Evolutionary conservation across 2,113 vertebrate species (phyloP).

Genomic region (Periophthalmodon schlosseri): DNA sequence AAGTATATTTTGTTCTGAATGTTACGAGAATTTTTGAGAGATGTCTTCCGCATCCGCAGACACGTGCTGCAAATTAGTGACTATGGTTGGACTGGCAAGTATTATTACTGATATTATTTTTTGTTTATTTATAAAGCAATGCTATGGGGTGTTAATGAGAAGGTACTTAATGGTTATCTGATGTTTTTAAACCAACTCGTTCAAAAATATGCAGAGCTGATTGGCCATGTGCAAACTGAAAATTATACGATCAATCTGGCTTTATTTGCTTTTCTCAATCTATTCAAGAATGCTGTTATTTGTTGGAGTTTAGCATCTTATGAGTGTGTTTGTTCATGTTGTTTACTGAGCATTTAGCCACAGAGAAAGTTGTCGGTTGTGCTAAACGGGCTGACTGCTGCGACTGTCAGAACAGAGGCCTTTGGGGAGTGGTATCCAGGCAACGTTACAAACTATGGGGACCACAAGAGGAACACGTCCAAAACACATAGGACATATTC

Average conservation of each 20-base stretch:
- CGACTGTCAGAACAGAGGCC: constrained; percentile 59
- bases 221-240: neutral
- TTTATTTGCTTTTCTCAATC: neutral
- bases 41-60: no score
- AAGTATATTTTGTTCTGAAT: no score
- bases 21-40: no score
- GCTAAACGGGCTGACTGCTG: constrained; percentile 62
- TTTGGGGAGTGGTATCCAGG: constrained; percentile 71
- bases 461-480: constrained; percentile 57
- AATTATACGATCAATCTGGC: neutral
- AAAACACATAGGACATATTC: constrained; percentile 52
- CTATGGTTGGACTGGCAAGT: no score
- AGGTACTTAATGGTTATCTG: neutral
- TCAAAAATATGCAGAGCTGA: neutral
- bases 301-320: constrained; percentile 11
- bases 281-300: neutral
- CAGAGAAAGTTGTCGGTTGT: constrained; percentile 60
- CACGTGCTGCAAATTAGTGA: no score
- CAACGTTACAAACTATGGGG: constrained; percentile 65
- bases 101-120: no score
- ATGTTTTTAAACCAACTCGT: neutral
- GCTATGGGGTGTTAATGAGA: neutral
- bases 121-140: no score
- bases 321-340: constrained; percentile 7
- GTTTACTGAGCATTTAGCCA: constrained; percentile 47